Base-by-base conservation (phyloP, 2,888 invertebrate species). In the Eupithecia vulgata region DNA sequence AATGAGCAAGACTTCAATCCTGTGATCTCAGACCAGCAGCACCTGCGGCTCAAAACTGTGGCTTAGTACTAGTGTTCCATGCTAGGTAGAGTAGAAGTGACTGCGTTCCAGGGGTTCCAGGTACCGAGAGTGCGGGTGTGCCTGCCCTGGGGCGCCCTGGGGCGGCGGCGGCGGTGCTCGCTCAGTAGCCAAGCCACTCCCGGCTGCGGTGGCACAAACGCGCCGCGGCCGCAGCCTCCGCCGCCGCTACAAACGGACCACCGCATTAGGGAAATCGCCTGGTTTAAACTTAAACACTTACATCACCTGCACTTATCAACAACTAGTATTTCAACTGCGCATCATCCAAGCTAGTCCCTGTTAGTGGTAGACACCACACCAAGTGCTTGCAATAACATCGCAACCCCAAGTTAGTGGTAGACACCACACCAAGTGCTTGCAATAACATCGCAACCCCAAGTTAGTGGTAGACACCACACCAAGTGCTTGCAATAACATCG, bases 141-240 rank as follows among this genome's bases (percentile, higher is more conserved):
- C 13, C 13, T 40, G n/a, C 65, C 90, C 90, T 88, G 83, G 30
- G 30, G 30, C 30, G 30, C 30, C 30, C 30, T 30, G 30, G n/a
- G n/a, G n/a, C n/a, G n/a, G n/a, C n/a, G n/a, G n/a, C n/a, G n/a
- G 66, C 30, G 76, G 34, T 35, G 78, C 88, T 90, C 90, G 90
- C 91, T 89, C n/a, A n/a, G n/a, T n/a, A n/a, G n/a, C n/a, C n/a
- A n/a, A 91, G 86, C 80, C 83, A 91, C 90, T 86, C 91, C 87
- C 83, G 67, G 76, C 78, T 82, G 82, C 82, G 83, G 83, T 81
- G 80, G 69, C 76, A 76, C 82, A 83, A 80, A 81, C 72, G 76
- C 67, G 77, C 79, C 79, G 82, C 81, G 68, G 71, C 75, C 77
- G 76, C 79, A 72, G 70, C 74, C 76, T 74, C 70, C 76, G 76